phyloP scores from a whole-genome alignment of 2,113 vertebrate genomes.

The Falcunculus frontatus region DNA sequence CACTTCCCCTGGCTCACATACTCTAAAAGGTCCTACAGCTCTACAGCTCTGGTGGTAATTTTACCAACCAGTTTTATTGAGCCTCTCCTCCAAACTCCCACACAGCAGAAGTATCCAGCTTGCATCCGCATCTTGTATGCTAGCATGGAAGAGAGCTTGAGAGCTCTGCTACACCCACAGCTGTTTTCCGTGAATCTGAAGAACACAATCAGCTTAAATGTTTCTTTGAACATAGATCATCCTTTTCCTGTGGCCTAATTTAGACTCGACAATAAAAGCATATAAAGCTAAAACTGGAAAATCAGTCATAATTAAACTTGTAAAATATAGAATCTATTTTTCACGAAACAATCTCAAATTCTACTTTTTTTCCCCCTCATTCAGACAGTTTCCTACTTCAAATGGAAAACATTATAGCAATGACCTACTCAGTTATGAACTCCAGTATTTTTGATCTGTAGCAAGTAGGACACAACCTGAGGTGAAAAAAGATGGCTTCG shows the following conservation, averaged over 20 bases:
- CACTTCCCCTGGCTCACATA: background rate
- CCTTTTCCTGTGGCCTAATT: slow-evolving; percentile 72
- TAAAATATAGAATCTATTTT: background rate
- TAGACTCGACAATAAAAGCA: slow-evolving; percentile 50
- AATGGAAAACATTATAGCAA: background rate
- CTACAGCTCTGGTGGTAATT: background rate
- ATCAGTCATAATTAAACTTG: slow-evolving; percentile 7
- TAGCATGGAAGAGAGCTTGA: slow-evolving; percentile 44
- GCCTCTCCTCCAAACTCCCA: slow-evolving; percentile 12
- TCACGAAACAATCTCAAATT: background rate
- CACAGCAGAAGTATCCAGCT: background rate
- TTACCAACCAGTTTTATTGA: background rate
- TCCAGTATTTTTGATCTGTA: background rate
- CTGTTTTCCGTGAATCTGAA: slow-evolving; percentile 66
- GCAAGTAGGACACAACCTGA: background rate
- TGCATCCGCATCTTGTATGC: background rate
- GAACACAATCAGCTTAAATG: slow-evolving; percentile 26
- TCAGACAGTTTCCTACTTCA: background rate
- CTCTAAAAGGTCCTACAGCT: background rate
- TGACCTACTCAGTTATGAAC: background rate
- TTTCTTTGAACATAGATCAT: slow-evolving; percentile 65
- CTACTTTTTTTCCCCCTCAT: background rate
- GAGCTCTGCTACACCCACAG: slow-evolving; percentile 43
- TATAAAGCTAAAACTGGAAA: slow-evolving; percentile 46
- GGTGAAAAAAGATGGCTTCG: background rate